Percentiles rank a stretch among this genome's conserved stretches.
Conservation (phyloP, 2,113 vertebrate species). For the Genyomyrus donnyi region DNA sequence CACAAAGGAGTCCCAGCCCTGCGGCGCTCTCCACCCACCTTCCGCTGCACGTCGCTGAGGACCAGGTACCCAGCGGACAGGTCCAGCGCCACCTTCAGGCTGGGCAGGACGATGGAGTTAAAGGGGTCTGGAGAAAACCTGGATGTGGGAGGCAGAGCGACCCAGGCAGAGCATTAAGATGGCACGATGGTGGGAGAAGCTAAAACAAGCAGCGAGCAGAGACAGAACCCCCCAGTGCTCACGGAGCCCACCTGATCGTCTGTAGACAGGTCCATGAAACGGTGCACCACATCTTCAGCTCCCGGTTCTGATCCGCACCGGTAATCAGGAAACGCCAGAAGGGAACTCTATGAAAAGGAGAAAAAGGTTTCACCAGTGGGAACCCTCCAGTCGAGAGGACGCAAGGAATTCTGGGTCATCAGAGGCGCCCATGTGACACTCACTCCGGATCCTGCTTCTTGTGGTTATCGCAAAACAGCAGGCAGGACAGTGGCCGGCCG, state of each 20-base stretch:
- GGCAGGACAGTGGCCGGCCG: constrained; percentile 84
- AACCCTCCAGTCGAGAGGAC: not conserved
- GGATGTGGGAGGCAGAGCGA: constrained; percentile 9
- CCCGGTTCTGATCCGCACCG: constrained; percentile 90
- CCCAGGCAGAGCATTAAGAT: not conserved
- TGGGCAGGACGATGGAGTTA: constrained; percentile 74
- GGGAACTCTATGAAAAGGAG: constrained; percentile 65
- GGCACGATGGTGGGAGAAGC: not conserved
- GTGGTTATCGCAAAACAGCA: constrained; percentile 97
- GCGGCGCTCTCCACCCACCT: constrained; percentile 55
- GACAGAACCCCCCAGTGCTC: not conserved
- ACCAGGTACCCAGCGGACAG: constrained; percentile 89
- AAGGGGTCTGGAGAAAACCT: constrained; percentile 91
- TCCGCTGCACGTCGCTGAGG: constrained; percentile 89
- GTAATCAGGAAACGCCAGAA: constrained; percentile 98
- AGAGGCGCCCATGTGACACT: constrained; percentile 45
- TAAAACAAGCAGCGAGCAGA: not conserved
- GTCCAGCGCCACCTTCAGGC: constrained; percentile 88
- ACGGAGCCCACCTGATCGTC: constrained; percentile 71
- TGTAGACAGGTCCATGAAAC: constrained; percentile 98
- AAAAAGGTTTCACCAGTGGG: not conserved
- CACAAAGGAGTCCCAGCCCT: no score
- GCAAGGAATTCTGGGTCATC: not conserved
- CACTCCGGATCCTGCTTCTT: constrained; percentile 97
- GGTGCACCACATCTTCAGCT: constrained; percentile 97